Conservation (phyloP, 2,888 invertebrate species). For the Monoplex corrugatus region DNA sequence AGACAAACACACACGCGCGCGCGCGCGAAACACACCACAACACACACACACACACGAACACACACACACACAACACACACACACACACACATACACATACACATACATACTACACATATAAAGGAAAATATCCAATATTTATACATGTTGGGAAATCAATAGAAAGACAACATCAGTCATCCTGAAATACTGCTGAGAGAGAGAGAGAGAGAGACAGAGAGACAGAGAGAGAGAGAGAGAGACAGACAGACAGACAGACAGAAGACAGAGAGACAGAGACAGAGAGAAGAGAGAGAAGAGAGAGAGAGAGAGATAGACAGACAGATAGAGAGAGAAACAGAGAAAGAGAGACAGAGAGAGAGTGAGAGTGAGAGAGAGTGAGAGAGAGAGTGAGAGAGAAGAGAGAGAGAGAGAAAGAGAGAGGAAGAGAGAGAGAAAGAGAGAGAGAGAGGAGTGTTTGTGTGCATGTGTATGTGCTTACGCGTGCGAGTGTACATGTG, state of each 20-base stretch:
- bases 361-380: too few relatives aligned
- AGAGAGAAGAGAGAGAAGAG: slow-evolving; percentile 13
- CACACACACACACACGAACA: neutral
- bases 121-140: neutral
- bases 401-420: too few relatives aligned
- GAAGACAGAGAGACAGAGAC: neutral
- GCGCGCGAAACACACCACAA: neutral
- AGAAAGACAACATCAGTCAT: too few relatives aligned
- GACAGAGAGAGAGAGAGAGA: too few relatives aligned
- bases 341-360: slow-evolving; percentile 5
- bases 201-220: neutral
- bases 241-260: too few relatives aligned
- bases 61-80: neutral
- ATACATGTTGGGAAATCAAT: too few relatives aligned
- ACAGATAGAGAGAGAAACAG: neutral
- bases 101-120: neutral
- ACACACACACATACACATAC: neutral
- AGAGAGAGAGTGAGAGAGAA: too few relatives aligned
- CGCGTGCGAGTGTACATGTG: too few relatives aligned
- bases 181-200: too few relatives aligned
- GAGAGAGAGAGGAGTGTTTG: too few relatives aligned
- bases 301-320: slow-evolving; percentile 24
- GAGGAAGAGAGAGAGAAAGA: neutral
- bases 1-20: too few relatives aligned
- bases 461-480: too few relatives aligned